Conservation (phyloP, 1,140 invertebrate genomes). For the Cryptotermes secundus region DNA sequence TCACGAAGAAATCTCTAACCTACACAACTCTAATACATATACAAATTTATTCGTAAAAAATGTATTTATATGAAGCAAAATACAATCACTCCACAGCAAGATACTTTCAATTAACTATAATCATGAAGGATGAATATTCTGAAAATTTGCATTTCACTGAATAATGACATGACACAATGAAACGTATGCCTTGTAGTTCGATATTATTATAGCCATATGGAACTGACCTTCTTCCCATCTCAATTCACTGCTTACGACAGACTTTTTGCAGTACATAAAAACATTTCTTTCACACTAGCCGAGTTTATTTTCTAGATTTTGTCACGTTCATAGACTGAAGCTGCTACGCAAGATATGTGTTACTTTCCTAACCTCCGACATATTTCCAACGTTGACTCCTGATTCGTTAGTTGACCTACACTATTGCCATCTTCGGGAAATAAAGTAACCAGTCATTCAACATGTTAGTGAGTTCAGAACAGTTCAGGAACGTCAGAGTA, state of each 20-base stretch:
- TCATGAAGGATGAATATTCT: neutral
- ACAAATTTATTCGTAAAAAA: too few relatives aligned
- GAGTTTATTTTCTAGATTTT: neutral
- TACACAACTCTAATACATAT: too few relatives aligned
- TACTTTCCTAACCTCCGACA: neutral
- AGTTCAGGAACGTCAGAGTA: too few relatives aligned
- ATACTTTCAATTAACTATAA: neutral
- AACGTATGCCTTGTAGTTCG: neutral
- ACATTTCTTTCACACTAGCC: neutral
- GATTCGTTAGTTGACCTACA: neutral
- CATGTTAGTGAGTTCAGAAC: neutral
- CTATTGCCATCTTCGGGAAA: neutral
- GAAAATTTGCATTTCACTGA: neutral
- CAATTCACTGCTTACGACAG: neutral
- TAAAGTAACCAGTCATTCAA: neutral
- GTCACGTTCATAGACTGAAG: neutral
- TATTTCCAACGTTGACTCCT: neutral
- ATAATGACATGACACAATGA: neutral
- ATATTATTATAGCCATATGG: neutral
- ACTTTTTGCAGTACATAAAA: neutral
- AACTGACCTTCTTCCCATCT: slow-evolving; percentile 4
- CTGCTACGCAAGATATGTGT: neutral
- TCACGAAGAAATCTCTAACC: too few relatives aligned
- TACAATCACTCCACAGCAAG: neutral
- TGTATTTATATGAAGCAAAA: neutral